Percentiles rank a stretch among this genome's conserved stretches.
Evolutionary conservation across 1,140 invertebrate genomes (phyloP).

Genomic region (Metopolophium dirhodum): DNA sequence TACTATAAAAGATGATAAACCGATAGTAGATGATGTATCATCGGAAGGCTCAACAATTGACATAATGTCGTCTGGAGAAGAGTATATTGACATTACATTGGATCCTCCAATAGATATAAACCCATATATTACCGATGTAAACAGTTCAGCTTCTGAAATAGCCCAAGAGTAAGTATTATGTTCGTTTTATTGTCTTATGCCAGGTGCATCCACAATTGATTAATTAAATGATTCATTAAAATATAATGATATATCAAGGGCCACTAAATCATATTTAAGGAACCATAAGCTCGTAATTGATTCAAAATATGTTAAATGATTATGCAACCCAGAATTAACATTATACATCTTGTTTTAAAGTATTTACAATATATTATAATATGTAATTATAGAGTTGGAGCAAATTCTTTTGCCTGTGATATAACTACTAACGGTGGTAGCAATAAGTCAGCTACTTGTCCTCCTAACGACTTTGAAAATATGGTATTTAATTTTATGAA

Average conservation of each 20-base stretch:
- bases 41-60: conserved; percentile 37
- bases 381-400: not conserved
- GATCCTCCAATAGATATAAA: not conserved
- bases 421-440: not conserved
- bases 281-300: not conserved
- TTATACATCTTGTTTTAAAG: not conserved
- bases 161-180: not conserved
- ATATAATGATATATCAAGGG: not conserved
- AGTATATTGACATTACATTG: conserved; percentile 14
- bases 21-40: not conserved
- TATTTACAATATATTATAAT: not conserved
- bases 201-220: not conserved
- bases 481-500: not conserved
- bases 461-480: not conserved
- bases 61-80: conserved; percentile 43
- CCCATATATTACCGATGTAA: not conserved
- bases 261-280: not conserved
- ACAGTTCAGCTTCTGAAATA: not conserved
- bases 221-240: not conserved
- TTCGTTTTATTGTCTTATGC: not conserved
- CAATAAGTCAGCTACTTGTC: not conserved
- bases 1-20: not conserved
- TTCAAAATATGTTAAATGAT: not conserved
- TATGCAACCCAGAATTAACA: not conserved
- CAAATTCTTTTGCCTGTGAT: not conserved